Base-by-base conservation (phyloP, 64 coral and sea anemone species). In the Dendrophyllia cribrosa region DNA sequence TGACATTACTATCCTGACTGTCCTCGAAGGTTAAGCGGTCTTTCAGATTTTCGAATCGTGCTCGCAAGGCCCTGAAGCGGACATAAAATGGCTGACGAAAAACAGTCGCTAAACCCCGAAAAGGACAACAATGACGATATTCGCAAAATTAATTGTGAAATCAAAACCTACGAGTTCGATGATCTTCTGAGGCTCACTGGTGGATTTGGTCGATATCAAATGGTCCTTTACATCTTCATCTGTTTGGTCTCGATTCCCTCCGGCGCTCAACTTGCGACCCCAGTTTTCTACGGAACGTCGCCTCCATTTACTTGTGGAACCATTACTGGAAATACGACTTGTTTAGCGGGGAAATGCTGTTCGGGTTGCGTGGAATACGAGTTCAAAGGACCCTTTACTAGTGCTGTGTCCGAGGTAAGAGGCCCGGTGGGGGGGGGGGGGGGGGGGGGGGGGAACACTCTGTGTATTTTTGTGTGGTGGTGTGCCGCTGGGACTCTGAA, bases 321-420 rank as follows among this genome's bases (percentile, higher is more conserved):
- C 0, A 22, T 44, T 23, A 23, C 55, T 43, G 45, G 11, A 9
- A 93, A 79, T 56, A 19, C 17, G 17, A 52, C 76, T 25, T 88
- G 86, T 83, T 51, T 22, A 43, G 43, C 34, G 43, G 66, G 70
- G 4, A 67, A 87, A 60, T 94, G 92, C 81, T 89, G 75, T 46
- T 56, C 86, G 45, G 83, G 72, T 74, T 94, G 92, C 24, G 49
- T 77, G 72, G 72, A 79, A 7, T 94, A 94, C 67, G 72, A 88
- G 5, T 94, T 89, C 51, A 15, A 43, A 52, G 92, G 78, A 0
- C 56, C 52, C 25, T 89, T 94, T 52, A 94, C 86, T 11, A 94
- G 92, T 66, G 92, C 86, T 66, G 92, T 89, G 1, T 89, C 92
- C 13, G 76, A 94, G 86, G 92, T 89, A 92, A 56, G 53, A 56